Conservation (phyloP, 2,797 vertebrate species). For the Tragopan temminckii region DNA sequence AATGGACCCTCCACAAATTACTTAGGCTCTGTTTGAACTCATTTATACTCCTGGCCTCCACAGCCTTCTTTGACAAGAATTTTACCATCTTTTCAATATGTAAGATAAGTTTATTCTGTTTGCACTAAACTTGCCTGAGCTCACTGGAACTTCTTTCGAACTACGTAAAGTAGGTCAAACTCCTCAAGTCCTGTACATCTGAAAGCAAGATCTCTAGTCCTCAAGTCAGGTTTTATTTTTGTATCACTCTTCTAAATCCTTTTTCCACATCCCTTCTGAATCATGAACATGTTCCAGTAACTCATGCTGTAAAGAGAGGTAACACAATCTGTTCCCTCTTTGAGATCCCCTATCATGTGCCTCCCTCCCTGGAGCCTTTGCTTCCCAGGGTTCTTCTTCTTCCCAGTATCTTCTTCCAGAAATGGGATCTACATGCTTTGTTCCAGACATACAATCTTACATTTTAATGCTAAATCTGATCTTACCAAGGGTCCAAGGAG, state of each 20-base stretch:
- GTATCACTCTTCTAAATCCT: background rate
- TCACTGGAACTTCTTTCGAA: background rate
- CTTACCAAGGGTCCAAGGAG: background rate
- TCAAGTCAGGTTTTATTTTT: background rate
- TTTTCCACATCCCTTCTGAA: background rate
- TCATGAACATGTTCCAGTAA: slow-evolving; percentile 22
- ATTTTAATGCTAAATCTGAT: slow-evolving; percentile 2
- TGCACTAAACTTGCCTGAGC: background rate
- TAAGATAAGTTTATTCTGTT: background rate
- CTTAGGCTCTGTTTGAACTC: background rate
- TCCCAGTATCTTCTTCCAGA: background rate
- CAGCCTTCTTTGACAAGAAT: background rate
- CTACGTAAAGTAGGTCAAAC: slow-evolving; percentile 7
- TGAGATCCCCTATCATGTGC: background rate
- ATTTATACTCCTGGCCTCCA: background rate
- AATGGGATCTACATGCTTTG: background rate
- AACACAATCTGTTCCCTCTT: slow-evolving; percentile 33
- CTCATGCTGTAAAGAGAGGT: slow-evolving; percentile 57
- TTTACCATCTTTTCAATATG: fast-evolving
- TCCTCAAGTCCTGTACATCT: background rate
- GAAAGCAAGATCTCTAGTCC: background rate
- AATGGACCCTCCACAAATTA: background rate
- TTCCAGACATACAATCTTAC: background rate
- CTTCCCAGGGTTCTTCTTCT: background rate
- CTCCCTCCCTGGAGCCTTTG: background rate